Conservation (phyloP, 1,140 invertebrate genomes). For the Drosophila pruinosa region DNA sequence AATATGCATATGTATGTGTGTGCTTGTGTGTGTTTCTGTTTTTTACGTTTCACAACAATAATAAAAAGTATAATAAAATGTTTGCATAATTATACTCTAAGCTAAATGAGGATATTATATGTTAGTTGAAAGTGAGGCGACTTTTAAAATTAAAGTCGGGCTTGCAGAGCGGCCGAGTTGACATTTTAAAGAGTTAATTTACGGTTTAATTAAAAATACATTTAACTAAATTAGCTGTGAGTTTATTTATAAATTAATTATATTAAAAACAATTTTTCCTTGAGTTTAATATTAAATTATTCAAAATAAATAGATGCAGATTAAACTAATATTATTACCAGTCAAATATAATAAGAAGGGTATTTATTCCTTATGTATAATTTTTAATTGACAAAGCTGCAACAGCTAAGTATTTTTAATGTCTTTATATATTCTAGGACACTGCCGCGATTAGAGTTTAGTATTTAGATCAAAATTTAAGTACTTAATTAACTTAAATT, state of each 20-base stretch:
- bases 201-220: not conserved
- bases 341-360: not conserved
- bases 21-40: not conserved
- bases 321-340: no score
- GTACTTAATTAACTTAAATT: constrained; percentile 75
- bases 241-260: no score
- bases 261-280: no score
- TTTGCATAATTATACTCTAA: constrained; percentile 62
- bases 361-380: no score
- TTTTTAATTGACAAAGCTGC: not conserved
- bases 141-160: not conserved
- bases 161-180: no score
- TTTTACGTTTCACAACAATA: not conserved
- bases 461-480: constrained; percentile 57
- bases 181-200: not conserved
- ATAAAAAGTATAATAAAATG: constrained; percentile 51
- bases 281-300: no score
- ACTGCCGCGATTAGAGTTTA: constrained; percentile 38
- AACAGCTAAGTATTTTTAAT: constrained; percentile 13
- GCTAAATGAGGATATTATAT: constrained; percentile 24
- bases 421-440: not conserved
- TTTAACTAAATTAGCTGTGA: not conserved
- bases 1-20: constrained; percentile 8
- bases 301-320: no score
- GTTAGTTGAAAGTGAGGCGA: not conserved